These are phyloP conservation scores for Cosmorhoe ocellata DNA, from an alignment of 2,888 invertebrate genomes.

Conservation along the genomic window DNA sequence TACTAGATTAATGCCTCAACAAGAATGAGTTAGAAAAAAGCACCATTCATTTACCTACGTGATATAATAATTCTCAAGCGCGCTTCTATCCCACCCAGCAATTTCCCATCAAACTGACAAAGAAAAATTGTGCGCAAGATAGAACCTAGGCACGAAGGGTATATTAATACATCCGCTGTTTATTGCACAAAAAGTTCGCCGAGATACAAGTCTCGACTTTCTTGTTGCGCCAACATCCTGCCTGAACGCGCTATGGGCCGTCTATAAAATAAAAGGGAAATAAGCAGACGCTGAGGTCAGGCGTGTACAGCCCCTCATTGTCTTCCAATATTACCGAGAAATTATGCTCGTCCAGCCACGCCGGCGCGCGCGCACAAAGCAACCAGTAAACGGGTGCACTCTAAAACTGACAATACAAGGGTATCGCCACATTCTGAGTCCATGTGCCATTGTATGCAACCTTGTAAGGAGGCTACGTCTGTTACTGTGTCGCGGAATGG, in stretches of 20 bases:
- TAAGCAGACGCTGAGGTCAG: slow-evolving; percentile 69
- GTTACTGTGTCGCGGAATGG: slow-evolving; percentile 28
- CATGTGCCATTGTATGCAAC: slow-evolving; percentile 56
- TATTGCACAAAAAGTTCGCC: slow-evolving; percentile 54
- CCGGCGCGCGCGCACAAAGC: slow-evolving; percentile 45
- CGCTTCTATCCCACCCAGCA: slow-evolving; percentile 12
- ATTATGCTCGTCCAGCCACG: slow-evolving; percentile 43
- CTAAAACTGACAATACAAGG: slow-evolving; percentile 60
- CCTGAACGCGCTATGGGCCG: slow-evolving; percentile 43
- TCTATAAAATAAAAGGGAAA: slow-evolving; percentile 71
- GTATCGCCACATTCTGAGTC: slow-evolving; percentile 40
- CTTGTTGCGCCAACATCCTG: slow-evolving; percentile 59
- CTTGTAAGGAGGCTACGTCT: slow-evolving; percentile 44
- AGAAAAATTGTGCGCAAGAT: slow-evolving; percentile 34
- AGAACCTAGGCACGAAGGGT: slow-evolving; percentile 41
- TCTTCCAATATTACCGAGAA: slow-evolving; percentile 43
- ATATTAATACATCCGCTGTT: slow-evolving; percentile 63
- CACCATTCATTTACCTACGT: slow-evolving; percentile 11
- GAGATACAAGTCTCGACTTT: slow-evolving; percentile 40
- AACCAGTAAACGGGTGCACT: slow-evolving; percentile 46
- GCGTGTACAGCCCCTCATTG: slow-evolving; percentile 53
- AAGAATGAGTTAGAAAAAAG: no score
- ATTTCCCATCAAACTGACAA: slow-evolving; percentile 30
- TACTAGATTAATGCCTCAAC: slow-evolving; percentile 1
- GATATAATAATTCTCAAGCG: slow-evolving; percentile 15